These are phyloP conservation scores for Danio tinwini DNA, from an alignment of 2,797 vertebrate genomes.

Conservation along the genomic window DNA sequence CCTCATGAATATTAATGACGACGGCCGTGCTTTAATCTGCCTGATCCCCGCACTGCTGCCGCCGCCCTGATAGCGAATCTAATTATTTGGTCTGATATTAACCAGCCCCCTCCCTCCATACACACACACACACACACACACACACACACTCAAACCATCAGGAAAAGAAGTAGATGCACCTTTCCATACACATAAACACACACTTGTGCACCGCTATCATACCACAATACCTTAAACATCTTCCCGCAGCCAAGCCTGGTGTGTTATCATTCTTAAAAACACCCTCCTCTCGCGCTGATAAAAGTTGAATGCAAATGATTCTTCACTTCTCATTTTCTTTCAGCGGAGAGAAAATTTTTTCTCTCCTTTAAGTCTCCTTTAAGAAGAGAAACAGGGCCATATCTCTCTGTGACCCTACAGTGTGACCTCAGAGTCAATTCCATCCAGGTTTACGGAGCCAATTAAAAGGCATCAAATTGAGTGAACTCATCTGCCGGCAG, in stretches of 20 bases:
- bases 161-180: slow-evolving; percentile 37
- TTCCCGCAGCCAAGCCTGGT: slow-evolving; percentile 68
- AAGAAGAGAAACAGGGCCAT: neutral
- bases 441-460: slow-evolving; percentile 24
- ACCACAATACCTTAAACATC: slow-evolving; percentile 45
- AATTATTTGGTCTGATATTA: slow-evolving; percentile 99
- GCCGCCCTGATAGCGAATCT: slow-evolving; percentile 94
- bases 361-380: neutral
- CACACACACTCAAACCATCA: slow-evolving; percentile 60
- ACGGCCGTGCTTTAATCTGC: slow-evolving; percentile 89
- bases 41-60: slow-evolving; percentile 91
- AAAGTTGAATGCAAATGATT: slow-evolving; percentile 86
- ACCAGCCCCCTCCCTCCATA: slow-evolving; percentile 70
- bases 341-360: slow-evolving; percentile 31
- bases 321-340: slow-evolving; percentile 68
- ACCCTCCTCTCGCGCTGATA: slow-evolving; percentile 78
- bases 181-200: slow-evolving; percentile 64
- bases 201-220: slow-evolving; percentile 46
- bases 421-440: slow-evolving; percentile 32
- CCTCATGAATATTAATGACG: slow-evolving; percentile 97
- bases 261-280: slow-evolving; percentile 85
- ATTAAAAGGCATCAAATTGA: slow-evolving; percentile 50
- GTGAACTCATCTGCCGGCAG: neutral
- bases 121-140: slow-evolving; percentile 50
- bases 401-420: slow-evolving; percentile 23